Evolutionary conservation across 2,888 invertebrate species (phyloP), one percentile per base, ranked within the genome.

Genomic region (Choreutis nemorana): DNA sequence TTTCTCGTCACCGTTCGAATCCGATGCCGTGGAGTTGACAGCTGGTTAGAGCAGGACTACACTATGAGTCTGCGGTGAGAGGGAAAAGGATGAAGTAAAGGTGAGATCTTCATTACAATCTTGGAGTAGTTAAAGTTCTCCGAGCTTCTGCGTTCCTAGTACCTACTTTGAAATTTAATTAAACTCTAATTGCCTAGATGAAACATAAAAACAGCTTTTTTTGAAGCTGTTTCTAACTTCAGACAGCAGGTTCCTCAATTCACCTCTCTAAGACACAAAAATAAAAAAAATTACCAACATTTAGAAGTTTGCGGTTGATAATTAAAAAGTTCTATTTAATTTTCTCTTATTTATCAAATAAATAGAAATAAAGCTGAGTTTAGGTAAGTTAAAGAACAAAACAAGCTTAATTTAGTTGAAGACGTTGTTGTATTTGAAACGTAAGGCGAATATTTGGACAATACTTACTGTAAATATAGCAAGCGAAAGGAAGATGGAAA

Each of bases 1-100:
- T 77, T 77, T 75, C 75, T 66, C 75, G 75, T 77, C 75, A 75
- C 71, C 67, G 73, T 65, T 70, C 63, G 62, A 59, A 67, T 66
- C 63, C 67, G 61, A 64, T 61, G 67, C 56, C 62, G 61, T 71
- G 73, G 60, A 57, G 50, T 50, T 75, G 73, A 75, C 75, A 73
- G 71, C 56, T 52, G 45, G 50, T 46, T 42, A 40, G 63, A 66
- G 36, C 4, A 47, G 37, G 66, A 71, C 34, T 36, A 35, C 24
- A 15, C 13, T 40, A 55, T 32, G 20, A 3, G 22, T 23, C 20
- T 11, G 4, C 2, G 5, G 3, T 7, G 10, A 5, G 57, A 22
- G 30, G 14, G 41, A 67, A 22, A 41, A 48, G 44, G 66, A 68
- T 29, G 37, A 50, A 32, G 55, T 44, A 50, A 67, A 72, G 71